These are phyloP conservation scores for Tympanuchus pallidicinctus DNA, from an alignment of 2,113 vertebrate species.

Conservation along the genomic window DNA sequence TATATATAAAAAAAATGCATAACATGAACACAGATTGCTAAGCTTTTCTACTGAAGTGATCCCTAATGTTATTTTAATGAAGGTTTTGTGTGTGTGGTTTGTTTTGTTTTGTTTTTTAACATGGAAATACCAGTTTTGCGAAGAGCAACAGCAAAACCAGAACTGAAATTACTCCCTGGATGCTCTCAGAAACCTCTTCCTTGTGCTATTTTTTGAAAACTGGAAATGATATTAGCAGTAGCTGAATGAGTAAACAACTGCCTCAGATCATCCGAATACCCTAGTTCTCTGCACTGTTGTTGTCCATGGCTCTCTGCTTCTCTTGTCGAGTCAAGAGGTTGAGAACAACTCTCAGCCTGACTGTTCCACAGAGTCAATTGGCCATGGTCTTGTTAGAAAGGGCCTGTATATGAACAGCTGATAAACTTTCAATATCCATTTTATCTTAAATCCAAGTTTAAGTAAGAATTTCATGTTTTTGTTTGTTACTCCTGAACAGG, in stretches of 20 bases:
- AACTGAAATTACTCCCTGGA: background rate
- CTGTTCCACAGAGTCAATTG: background rate
- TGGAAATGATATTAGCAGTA: background rate
- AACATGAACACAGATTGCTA: background rate
- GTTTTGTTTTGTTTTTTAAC: too few species aligned
- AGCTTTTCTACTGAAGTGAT: background rate
- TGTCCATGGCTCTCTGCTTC: fast-evolving
- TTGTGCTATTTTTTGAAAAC: background rate
- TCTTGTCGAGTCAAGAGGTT: background rate
- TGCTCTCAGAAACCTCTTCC: background rate
- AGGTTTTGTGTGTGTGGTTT: too few species aligned
- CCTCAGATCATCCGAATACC: background rate
- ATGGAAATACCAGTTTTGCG: background rate
- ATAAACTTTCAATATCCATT: background rate
- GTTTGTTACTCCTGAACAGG: background rate
- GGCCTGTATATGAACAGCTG: background rate
- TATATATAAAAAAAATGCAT: background rate
- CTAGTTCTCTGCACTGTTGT: background rate
- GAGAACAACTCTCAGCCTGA: background rate
- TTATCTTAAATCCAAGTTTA: background rate
- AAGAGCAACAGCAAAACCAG: background rate
- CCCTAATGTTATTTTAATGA: background rate
- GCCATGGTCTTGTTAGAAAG: fast-evolving
- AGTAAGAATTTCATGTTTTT: background rate
- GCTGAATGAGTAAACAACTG: background rate